Conservation (phyloP, 2,888 invertebrate species). For the Oxystoma pomonae region DNA sequence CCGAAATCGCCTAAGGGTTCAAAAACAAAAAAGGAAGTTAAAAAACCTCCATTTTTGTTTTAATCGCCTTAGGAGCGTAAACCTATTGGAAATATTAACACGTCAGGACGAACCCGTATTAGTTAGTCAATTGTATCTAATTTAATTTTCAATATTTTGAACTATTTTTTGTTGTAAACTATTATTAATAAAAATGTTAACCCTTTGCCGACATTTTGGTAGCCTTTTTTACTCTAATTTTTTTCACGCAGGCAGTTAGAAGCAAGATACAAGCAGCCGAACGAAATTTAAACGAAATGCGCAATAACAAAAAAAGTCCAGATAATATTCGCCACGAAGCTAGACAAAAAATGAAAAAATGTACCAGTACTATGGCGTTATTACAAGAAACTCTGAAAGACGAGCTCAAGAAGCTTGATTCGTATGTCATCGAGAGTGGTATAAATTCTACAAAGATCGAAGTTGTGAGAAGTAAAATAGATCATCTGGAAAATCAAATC, state of each 20-base stretch:
- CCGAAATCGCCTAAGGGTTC: too few relatives aligned
- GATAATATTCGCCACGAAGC: constrained; percentile 39
- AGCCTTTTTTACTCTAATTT: too few relatives aligned
- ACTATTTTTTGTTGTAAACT: too few relatives aligned
- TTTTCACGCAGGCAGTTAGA: constrained; percentile 25
- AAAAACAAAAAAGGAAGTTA: too few relatives aligned
- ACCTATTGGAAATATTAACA: too few relatives aligned
- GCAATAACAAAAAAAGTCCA: constrained; percentile 25
- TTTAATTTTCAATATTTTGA: too few relatives aligned
- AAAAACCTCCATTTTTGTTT: too few relatives aligned
- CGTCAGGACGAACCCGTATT: too few relatives aligned
- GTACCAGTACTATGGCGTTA: constrained; percentile 12
- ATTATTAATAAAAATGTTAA: too few relatives aligned
- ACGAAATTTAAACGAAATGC: constrained; percentile 29
- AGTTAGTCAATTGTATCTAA: too few relatives aligned
- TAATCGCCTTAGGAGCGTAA: too few relatives aligned
- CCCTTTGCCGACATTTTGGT: too few relatives aligned
- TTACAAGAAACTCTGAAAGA: constrained; percentile 31
- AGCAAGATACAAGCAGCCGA: constrained; percentile 27
- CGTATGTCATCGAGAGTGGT: constrained; percentile 24
- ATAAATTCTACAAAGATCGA: constrained; percentile 34
- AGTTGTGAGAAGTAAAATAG: constrained; percentile 31
- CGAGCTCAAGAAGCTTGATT: constrained; percentile 22
- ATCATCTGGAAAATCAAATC: constrained; percentile 40
- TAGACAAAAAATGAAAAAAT: constrained; percentile 30